These are phyloP conservation scores for Bimastos eiseni DNA, from an alignment of 2,888 invertebrate genomes.

Conservation along the genomic window DNA sequence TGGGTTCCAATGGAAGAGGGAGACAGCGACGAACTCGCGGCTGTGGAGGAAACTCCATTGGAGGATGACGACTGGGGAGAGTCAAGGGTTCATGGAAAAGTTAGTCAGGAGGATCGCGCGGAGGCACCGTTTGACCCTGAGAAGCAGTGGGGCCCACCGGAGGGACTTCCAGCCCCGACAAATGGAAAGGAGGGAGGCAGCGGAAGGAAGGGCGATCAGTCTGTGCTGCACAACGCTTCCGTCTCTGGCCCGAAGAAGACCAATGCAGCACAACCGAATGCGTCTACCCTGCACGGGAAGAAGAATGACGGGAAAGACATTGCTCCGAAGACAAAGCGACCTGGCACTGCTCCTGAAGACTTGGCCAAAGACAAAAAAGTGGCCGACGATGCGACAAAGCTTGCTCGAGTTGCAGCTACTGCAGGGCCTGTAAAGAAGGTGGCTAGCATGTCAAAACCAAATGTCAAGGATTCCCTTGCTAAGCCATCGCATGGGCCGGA, in stretches of 20 bases:
- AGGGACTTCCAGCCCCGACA: conserved; percentile 76
- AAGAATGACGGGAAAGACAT: not conserved
- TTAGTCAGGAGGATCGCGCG: not conserved
- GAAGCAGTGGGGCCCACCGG: conserved; percentile 85
- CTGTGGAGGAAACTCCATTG: not conserved
- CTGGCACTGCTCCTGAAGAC: conserved; percentile 26
- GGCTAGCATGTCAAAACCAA: not conserved
- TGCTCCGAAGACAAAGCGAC: conserved; percentile 8
- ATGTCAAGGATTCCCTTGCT: not conserved
- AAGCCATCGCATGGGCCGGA: not conserved
- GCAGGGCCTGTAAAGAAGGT: conserved; percentile 13
- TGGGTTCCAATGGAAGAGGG: conserved; percentile 19
- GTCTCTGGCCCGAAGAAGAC: not conserved
- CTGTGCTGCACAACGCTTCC: not conserved
- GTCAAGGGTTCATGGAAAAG: not conserved
- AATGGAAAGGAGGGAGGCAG: conserved; percentile 19
- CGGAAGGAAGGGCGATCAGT: conserved; percentile 19
- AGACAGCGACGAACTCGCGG: not conserved
- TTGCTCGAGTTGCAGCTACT: not conserved
- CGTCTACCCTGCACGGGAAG: conserved; percentile 10
- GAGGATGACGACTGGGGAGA: not conserved
- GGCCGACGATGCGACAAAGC: not conserved
- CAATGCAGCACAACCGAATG: not conserved
- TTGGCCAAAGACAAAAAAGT: not conserved
- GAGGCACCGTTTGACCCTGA: conserved; percentile 60